Base-by-base conservation (phyloP, 1,140 invertebrate species). In the Forficula auricularia region DNA sequence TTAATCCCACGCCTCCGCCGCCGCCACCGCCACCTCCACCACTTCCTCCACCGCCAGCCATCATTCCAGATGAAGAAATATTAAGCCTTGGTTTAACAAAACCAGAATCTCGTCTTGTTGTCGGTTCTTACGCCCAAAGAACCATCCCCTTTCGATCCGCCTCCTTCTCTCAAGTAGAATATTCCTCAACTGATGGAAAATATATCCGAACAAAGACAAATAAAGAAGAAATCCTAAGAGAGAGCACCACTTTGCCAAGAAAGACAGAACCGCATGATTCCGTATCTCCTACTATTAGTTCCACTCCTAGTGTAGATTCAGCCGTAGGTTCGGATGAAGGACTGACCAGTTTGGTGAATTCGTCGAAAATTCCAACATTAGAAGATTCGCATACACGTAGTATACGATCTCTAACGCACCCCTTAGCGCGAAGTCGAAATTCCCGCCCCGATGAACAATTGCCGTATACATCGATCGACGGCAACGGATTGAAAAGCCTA, bases 81-180 rank as follows among this genome's bases (percentile, higher is more conserved):
- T 14, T 15, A 15, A 14, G 13, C n/a, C 18, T 36, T 19, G 13
- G 13, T 14, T 6, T 68, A 34, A 54, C 64, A n/a, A 67, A 65
- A 50, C 61, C 70, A 14, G 70, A 72, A 47, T 63, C 67, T 22
- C 64, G 68, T 27, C 64, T 63, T 9, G 65, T 70, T 19, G 61
- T 71, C 22, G 69, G 69, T 13, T 67, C 70, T 0, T 72, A 71
- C 48, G 62, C 67, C 7, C 71, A 72, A 49, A 66, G 66, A 40
- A 67, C 64, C 30, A 68, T 73, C 48, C 75, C 79, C 2, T 80
- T 76, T 49, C 67, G 82, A 19, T 84, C 80, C 52, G 80, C 82
- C 3, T 86, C 82, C 8, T 85, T 86, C 52, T 82, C 82, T 0
- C 82, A 85, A 59, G 79, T 82, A 32, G 81, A 85, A 54, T 79